These are phyloP conservation scores for Galerucella pusilla DNA, from an alignment of 2,888 invertebrate species.

Conservation along the genomic window DNA sequence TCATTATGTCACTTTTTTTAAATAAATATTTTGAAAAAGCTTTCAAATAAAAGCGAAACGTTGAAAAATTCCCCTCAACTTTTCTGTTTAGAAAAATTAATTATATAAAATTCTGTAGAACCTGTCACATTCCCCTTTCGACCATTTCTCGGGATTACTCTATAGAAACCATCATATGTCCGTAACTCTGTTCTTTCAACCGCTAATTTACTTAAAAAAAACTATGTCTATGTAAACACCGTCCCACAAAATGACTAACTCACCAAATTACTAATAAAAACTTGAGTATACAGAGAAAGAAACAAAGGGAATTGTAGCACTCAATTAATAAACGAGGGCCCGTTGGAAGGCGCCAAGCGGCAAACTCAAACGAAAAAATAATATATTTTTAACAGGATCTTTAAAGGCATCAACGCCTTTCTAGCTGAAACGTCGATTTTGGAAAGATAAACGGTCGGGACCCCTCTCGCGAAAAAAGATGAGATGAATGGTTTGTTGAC, in stretches of 20 bases:
- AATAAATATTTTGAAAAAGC: too few relatives aligned
- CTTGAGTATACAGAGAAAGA: conserved; percentile 21
- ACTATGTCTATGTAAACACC: conserved; percentile 20
- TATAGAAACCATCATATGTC: too few relatives aligned
- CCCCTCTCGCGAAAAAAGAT: conserved; percentile 34
- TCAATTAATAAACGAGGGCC: conserved; percentile 65
- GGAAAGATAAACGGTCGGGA: conserved; percentile 46
- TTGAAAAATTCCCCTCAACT: too few relatives aligned
- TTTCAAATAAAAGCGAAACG: too few relatives aligned
- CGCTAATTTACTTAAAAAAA: background rate
- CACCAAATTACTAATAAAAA: conserved; percentile 23
- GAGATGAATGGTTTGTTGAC: conserved; percentile 43
- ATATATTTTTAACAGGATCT: conserved; percentile 66
- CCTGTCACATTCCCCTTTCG: background rate
- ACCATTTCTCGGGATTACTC: background rate
- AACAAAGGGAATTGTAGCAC: conserved; percentile 38
- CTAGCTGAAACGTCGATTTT: conserved; percentile 51
- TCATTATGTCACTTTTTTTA: too few relatives aligned
- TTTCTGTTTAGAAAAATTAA: background rate
- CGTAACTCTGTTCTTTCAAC: background rate
- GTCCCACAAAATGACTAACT: conserved; percentile 19
- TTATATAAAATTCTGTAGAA: background rate
- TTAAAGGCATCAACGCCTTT: conserved; percentile 66
- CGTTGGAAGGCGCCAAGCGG: conserved; percentile 64
- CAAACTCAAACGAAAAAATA: conserved; percentile 61